Evolutionary conservation across 2,797 vertebrate genomes (phyloP), one percentile per base, ranked within the genome.

Genomic region (Hoplostethus atlanticus): DNA sequence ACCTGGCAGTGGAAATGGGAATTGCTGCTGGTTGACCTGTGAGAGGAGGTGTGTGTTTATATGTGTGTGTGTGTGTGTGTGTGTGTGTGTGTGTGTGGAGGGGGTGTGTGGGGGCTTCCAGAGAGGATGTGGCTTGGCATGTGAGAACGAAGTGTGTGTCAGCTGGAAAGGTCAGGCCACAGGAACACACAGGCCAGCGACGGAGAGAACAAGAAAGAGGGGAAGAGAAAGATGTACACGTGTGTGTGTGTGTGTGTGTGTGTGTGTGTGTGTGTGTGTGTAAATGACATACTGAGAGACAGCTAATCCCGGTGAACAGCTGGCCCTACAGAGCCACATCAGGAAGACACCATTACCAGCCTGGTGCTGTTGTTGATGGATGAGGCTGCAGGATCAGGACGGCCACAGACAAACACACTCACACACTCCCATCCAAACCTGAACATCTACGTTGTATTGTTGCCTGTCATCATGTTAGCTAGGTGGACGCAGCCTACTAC

Each of bases 261-360:
- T 44, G 57, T 28, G 36, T 60, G 57, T 13, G 42, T 38, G 67
- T 38, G 57, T 50, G 51, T 8, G 55, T 50, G 57, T 10, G 28
- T 13, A 63, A 28, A 25, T 36, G 36, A 50, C 21, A 28, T 28
- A 64, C 15, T 53, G 42, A 57, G 16, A 76, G 48, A 71, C 72
- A 68, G 78, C 54, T 76, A 80, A 76, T 75, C 67, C 77, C 51
- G 17, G n/a, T 21, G 31, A 57, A 40, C 67, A 75, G 50, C 62
- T 80, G 67, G 57, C 42, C 42, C 68, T 60, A 28, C 16, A 50
- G 52, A 61, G 28, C 28, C 48, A 72, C 64, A 72, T 47, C 51
- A 67, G 52, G 59, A 59, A 60, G 13, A 55, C 25, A 34, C 17
- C 54, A 13, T 44, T 46, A 55, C 48, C 55, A 51, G 58, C 40